phyloP scores from a whole-genome alignment of 2,113 vertebrate species.

The Rhinopomastus cyanomelas region DNA sequence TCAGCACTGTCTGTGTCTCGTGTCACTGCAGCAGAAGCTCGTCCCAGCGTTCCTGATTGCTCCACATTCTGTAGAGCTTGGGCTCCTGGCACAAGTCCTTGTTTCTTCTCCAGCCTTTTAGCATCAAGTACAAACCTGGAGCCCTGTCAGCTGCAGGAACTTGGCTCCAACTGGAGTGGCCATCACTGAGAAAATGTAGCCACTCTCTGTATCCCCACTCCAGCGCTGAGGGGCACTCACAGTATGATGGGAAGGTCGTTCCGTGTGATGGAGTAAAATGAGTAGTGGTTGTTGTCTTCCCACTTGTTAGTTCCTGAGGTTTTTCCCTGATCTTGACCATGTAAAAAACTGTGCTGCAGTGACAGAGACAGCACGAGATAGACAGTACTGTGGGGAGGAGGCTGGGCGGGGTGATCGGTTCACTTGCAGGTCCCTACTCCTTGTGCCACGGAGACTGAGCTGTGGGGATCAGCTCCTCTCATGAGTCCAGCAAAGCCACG shows the following conservation, averaged over 20 bases:
- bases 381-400: background rate
- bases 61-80: accelerated
- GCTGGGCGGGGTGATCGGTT: accelerated
- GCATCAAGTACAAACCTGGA: background rate
- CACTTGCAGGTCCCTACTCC: background rate
- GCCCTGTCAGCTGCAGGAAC: background rate
- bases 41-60: background rate
- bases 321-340: background rate
- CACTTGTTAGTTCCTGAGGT: background rate
- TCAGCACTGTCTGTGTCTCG: accelerated
- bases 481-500: background rate
- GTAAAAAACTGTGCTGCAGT: background rate
- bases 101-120: background rate
- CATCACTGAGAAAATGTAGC: too few relatives aligned
- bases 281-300: background rate
- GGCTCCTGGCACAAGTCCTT: background rate
- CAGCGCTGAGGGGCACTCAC: accelerated
- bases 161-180: too few relatives aligned
- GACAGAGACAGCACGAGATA: too few relatives aligned
- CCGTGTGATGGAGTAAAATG: accelerated
- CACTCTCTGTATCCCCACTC: too few relatives aligned
- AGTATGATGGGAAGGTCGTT: background rate
- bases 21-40: background rate
- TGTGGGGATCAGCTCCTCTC: background rate
- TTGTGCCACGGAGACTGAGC: background rate